phyloP scores from a whole-genome alignment of 2,888 invertebrate species.

The Creontiades dilutus region DNA sequence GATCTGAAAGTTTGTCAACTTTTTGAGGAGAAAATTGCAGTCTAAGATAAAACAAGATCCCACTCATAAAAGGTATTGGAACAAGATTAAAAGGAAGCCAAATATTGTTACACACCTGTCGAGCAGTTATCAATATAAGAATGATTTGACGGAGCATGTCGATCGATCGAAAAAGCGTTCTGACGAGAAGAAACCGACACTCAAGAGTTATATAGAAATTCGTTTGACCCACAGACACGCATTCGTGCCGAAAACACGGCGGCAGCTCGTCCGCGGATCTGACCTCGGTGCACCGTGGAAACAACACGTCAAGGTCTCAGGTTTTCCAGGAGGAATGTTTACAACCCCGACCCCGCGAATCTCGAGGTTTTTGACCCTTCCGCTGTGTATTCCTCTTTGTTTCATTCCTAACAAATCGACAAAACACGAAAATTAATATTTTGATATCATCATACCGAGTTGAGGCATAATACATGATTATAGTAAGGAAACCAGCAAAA shows the following conservation, averaged over 20 bases:
- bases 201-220: constrained; percentile 14
- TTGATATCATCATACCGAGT: no score
- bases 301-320: constrained; percentile 1
- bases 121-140: neutral
- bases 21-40: neutral
- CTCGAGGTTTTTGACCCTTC: neutral
- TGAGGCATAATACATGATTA: no score
- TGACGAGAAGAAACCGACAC: neutral
- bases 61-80: neutral
- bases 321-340: neutral
- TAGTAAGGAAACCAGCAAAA: no score
- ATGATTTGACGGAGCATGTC: neutral
- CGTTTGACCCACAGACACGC: constrained; percentile 14
- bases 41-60: neutral
- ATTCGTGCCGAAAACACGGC: neutral
- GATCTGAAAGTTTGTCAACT: neutral
- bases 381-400: neutral
- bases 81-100: neutral
- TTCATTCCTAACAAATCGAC: no score
- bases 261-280: neutral
- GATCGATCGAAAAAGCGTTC: neutral
- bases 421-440: no score
- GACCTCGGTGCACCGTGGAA: neutral
- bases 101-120: neutral
- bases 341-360: neutral